Evolutionary conservation across 2,888 invertebrate species (phyloP).

Genomic region (Lithophane socia): DNA sequence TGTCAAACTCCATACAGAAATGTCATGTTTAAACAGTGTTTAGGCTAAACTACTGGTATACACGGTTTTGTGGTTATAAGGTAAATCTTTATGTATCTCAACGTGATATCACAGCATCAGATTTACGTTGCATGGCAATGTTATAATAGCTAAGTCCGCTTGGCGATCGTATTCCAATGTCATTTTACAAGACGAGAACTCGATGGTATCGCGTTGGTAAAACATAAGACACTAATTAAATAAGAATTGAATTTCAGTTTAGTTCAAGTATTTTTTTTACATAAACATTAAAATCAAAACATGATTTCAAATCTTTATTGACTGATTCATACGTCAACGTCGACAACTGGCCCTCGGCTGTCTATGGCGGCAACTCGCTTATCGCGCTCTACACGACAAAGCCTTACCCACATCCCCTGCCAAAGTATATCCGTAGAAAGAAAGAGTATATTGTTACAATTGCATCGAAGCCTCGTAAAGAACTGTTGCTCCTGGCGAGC

Average conservation of each 20-base stretch:
- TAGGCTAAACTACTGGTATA: no score
- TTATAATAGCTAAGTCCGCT: neutral
- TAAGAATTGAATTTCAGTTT: neutral
- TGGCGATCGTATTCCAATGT: neutral
- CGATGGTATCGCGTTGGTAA: neutral
- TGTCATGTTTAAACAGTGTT: no score
- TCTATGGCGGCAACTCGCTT: neutral
- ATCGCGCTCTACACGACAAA: constrained; percentile 1
- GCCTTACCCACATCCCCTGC: constrained; percentile 52
- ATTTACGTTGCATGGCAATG: neutral
- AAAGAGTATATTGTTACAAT: constrained; percentile 62
- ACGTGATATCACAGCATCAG: neutral
- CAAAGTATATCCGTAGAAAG: constrained; percentile 64
- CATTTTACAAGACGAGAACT: neutral
- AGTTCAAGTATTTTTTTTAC: neutral
- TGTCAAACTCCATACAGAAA: no score
- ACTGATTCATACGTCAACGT: neutral
- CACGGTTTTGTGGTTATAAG: no score
- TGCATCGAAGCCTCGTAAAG: constrained; percentile 65
- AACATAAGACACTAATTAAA: neutral
- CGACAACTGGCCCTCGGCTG: neutral
- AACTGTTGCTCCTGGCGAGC: constrained; percentile 74
- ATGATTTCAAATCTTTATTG: neutral
- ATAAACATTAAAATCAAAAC: neutral
- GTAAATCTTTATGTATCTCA: no score